Evolutionary conservation across 92 coral and sea anemone species (phyloP).

Genomic region (Chrysogorgia sp.): DNA sequence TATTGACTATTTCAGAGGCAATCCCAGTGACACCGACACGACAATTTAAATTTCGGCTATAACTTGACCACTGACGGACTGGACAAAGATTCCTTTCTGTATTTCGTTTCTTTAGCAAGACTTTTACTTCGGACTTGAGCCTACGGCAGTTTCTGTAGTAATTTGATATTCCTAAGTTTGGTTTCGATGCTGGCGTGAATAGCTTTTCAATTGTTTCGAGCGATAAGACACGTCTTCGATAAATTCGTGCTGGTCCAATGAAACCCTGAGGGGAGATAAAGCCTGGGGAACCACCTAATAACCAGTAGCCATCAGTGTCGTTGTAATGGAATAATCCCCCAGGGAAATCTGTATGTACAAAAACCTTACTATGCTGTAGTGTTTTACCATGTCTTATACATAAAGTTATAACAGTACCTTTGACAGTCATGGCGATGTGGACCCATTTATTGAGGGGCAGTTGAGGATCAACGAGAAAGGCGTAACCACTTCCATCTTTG

Average conservation of each 20-base stretch:
- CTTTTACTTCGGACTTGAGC: background rate
- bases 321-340: conserved; percentile 67
- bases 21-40: conserved; percentile 2
- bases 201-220: conserved; percentile 14
- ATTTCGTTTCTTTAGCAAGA: conserved; percentile 3
- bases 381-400: conserved; percentile 69
- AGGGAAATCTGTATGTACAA: conserved; percentile 72
- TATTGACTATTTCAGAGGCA: conserved; percentile 18
- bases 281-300: conserved; percentile 79
- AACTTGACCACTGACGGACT: background rate
- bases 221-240: conserved; percentile 62
- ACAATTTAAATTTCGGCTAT: background rate
- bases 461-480: conserved; percentile 71
- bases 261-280: conserved; percentile 78
- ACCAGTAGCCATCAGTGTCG: conserved; percentile 97
- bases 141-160: conserved; percentile 24
- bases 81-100: background rate
- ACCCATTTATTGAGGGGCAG: conserved; percentile 81
- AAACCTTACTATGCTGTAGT: conserved; percentile 59
- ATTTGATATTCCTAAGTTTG: conserved; percentile 18
- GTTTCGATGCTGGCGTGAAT: conserved; percentile 11
- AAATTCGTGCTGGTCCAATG: conserved; percentile 82
- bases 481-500: conserved; percentile 73
- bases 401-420: conserved; percentile 66
- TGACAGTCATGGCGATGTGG: conserved; percentile 70